Base-by-base conservation (phyloP, 2,888 invertebrate genomes). In the Eupithecia centaureata region DNA sequence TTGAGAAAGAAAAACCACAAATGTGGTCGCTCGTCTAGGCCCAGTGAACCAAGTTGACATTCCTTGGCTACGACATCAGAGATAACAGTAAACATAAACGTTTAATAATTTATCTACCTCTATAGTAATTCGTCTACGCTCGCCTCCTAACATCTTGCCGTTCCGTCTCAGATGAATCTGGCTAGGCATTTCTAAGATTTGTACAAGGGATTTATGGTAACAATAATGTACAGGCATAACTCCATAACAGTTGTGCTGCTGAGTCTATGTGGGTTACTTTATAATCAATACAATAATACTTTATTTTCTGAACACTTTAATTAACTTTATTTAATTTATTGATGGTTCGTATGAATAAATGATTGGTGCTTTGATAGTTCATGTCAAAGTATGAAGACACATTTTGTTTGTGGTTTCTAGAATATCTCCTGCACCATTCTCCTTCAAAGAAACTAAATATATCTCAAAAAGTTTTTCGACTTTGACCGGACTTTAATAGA, bases 51-150 rank as follows among this genome's bases (percentile, higher is more conserved):
- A 28, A 32, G 56, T 8, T 33, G 78, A 81, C 85, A 86, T 86
- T 86, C 87, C 83, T 70, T 77, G 76, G 78, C 74, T 76, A 78
- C 79, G 78, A 85, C 85, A 84, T 82, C 79, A 72, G 76, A 87
- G 86, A 87, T 86, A 86, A 85, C 84, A 83, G 80, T 83, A 85
- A 85, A 86, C 85, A 84, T 85, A 28, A 84, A 86, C 83, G 76
- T 83, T 79, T 82, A 78, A 84, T 86, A 85, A 85, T 86, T 87
- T 86, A 87, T 87, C 83, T 84, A 79, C 74, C 86, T 87, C 83
- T 84, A 79, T 74, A 77, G 84, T 81, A 83, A 87, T 86, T 86
- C 84, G 85, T 86, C 84, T 84, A 79, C 79, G 74, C 76, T 75
- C 77, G 76, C 79, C 76, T 79, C 68, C 76, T 77, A 78, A 75